Conservation (phyloP, 2,888 invertebrate genomes). For the Dexiosoma caninum region DNA sequence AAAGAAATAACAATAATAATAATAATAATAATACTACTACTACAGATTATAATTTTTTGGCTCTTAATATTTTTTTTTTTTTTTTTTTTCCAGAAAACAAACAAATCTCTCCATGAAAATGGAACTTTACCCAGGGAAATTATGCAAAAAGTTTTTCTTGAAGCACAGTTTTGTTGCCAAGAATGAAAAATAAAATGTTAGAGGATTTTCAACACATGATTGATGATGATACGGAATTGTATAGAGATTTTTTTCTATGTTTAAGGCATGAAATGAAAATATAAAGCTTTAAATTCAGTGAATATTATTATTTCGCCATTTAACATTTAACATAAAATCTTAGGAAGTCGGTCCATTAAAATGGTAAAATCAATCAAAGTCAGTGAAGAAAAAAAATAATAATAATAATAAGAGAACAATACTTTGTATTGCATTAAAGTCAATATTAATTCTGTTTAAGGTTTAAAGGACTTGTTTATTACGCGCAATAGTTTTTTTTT, state of each 20-base stretch:
- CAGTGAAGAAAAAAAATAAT: too few relatives aligned
- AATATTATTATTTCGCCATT: too few relatives aligned
- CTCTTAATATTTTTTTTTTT: too few relatives aligned
- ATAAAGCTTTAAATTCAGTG: too few relatives aligned
- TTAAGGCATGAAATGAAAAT: too few relatives aligned
- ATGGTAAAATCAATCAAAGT: too few relatives aligned
- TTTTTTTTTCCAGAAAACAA: not conserved
- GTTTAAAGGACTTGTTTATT: not conserved
- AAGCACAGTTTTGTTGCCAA: not conserved
- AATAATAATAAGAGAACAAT: not conserved
- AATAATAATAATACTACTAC: too few relatives aligned
- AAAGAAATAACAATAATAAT: not conserved
- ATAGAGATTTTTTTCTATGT: too few relatives aligned
- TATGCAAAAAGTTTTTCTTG: constrained; percentile 27
- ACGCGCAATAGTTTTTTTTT: too few relatives aligned
- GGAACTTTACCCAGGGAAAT: constrained; percentile 32
- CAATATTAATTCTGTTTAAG: not conserved
- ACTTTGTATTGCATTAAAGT: not conserved
- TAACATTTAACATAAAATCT: too few relatives aligned
- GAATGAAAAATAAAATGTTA: not conserved
- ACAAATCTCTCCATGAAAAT: not conserved
- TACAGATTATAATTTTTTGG: too few relatives aligned
- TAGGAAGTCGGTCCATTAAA: not conserved
- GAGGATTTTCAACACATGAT: constrained; percentile 40
- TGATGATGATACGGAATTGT: constrained; percentile 23